These are phyloP conservation scores for Microcebus lehilahytsara DNA, from an alignment of 2,113 vertebrate genomes.

Conservation along the genomic window DNA sequence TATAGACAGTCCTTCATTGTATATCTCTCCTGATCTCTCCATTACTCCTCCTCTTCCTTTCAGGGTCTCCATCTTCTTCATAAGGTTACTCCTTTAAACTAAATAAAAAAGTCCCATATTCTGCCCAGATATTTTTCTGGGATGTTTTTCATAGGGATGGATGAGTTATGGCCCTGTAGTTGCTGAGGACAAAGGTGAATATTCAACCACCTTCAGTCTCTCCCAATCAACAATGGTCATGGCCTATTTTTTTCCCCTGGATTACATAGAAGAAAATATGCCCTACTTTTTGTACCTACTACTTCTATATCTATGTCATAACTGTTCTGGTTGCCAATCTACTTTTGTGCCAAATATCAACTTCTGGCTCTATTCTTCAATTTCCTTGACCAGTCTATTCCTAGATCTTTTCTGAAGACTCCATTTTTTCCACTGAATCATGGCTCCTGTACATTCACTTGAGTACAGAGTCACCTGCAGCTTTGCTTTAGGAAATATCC, in stretches of 20 bases:
- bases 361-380: background rate
- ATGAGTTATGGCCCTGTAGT: background rate
- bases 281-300: background rate
- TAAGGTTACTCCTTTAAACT: background rate
- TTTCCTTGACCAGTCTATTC: background rate
- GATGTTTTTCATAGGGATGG: background rate
- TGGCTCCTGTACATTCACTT: background rate
- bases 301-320: background rate
- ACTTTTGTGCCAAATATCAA: background rate
- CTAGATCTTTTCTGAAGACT: background rate
- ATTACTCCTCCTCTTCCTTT: background rate
- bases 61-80: background rate
- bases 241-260: background rate
- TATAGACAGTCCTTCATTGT: background rate
- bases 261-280: background rate
- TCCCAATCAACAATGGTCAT: background rate
- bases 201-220: background rate
- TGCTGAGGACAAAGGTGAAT: background rate
- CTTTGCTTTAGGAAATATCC: background rate
- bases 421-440: background rate
- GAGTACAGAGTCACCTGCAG: background rate
- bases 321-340: background rate
- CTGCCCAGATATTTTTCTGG: background rate
- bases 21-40: background rate
- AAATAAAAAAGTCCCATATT: background rate